Percentiles rank a stretch among this genome's conserved stretches.
These are phyloP conservation scores for Rachycentron canadum DNA, from an alignment of 2,797 vertebrate species.

Conservation along the genomic window DNA sequence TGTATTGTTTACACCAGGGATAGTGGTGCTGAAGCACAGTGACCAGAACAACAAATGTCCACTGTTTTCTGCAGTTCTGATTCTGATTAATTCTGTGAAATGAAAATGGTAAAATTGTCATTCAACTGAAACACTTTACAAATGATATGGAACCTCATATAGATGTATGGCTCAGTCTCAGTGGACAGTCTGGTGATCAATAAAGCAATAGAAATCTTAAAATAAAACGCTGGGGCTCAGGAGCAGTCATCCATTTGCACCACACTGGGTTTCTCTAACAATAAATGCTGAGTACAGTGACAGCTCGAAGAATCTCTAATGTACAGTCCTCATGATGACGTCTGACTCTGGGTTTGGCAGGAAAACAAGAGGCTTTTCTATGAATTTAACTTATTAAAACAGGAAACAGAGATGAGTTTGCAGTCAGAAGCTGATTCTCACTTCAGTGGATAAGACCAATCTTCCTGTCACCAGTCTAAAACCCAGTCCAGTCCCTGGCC, in stretches of 20 bases:
- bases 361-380: background rate
- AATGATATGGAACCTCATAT: background rate
- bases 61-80: background rate
- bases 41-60: too few species aligned
- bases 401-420: constrained; percentile 9
- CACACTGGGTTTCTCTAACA: background rate
- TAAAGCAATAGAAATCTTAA: background rate
- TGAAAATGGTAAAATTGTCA: background rate
- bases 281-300: background rate
- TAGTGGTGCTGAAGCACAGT: too few species aligned
- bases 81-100: background rate
- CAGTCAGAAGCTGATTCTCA: constrained; percentile 7
- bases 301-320: background rate
- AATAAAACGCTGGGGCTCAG: background rate
- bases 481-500: background rate
- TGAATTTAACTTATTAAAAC: background rate
- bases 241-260: background rate
- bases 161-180: background rate
- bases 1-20: background rate
- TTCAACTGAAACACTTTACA: background rate
- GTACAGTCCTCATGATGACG: background rate
- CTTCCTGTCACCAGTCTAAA: constrained; percentile 27
- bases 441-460: constrained; percentile 27
- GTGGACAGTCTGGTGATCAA: background rate
- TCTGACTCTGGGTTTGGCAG: background rate